A percentile compares a stretch with the other conserved stretches of the same genome.
phyloP scores from a whole-genome alignment of 2,888 invertebrate genomes.

The Drosophila niveifrons region DNA sequence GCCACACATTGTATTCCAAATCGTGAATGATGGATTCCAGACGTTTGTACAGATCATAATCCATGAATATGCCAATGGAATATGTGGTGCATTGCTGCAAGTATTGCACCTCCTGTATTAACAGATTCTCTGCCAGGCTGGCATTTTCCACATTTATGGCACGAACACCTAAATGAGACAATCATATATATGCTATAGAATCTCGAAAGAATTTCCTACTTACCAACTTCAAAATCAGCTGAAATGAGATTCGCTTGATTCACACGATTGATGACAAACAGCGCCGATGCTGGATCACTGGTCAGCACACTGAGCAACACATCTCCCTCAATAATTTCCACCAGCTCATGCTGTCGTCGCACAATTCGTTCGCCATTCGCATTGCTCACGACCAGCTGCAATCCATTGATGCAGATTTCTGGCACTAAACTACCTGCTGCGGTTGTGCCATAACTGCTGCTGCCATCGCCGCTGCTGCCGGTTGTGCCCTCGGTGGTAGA shows the following conservation, averaged over 20 bases:
- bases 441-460: constrained; percentile 55
- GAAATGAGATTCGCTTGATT: constrained; percentile 83
- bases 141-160: constrained; percentile 79
- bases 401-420: constrained; percentile 82
- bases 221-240: constrained; percentile 84
- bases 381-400: constrained; percentile 62
- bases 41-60: constrained; percentile 80
- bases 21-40: constrained; percentile 81
- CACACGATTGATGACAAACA: constrained; percentile 84
- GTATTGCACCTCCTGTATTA: constrained; percentile 84
- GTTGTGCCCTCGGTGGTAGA: constrained; percentile 63
- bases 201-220: constrained; percentile 10
- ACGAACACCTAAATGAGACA: constrained; percentile 74
- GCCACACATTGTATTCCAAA: constrained; percentile 85
- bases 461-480: constrained; percentile 30
- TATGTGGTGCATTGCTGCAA: constrained; percentile 83
- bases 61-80: constrained; percentile 84
- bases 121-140: constrained; percentile 79
- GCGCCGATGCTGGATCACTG: constrained; percentile 81
- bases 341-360: constrained; percentile 73
- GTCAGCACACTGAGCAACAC: constrained; percentile 84
- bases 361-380: constrained; percentile 59
- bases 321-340: constrained; percentile 83
- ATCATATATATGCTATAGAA: no score
- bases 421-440: constrained; percentile 66